Evolutionary conservation across 2,113 vertebrate genomes (phyloP).

Genomic region (Raja brachyura): DNA sequence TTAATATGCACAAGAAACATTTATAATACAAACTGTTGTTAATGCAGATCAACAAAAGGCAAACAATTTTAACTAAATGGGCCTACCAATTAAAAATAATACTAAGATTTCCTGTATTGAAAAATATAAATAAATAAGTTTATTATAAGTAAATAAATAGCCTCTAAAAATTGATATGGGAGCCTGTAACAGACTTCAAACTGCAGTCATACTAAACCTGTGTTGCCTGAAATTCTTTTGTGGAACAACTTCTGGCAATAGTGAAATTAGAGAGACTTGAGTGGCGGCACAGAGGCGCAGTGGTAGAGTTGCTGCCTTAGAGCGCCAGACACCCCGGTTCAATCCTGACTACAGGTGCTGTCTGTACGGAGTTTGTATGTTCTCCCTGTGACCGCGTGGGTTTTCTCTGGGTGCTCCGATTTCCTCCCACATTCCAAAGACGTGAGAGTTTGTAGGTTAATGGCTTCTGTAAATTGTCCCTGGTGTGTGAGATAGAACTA

Average conservation of each 20-base stretch:
- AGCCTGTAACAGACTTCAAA: background rate
- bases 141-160: background rate
- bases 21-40: background rate
- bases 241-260: background rate
- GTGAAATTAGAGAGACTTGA: background rate
- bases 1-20: background rate
- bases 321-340: too few species aligned
- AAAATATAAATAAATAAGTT: background rate
- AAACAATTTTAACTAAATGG: background rate
- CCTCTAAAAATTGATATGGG: background rate
- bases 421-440: too few species aligned
- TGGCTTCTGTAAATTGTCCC: too few species aligned
- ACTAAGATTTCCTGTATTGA: too few species aligned
- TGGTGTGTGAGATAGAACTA: too few species aligned
- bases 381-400: too few species aligned
- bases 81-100: background rate
- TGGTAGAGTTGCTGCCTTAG: too few species aligned
- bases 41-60: background rate
- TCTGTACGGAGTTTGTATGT: too few species aligned
- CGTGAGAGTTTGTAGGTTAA: too few species aligned
- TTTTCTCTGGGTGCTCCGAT: too few species aligned
- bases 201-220: background rate
- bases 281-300: too few species aligned
- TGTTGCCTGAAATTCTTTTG: background rate
- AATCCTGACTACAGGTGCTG: too few species aligned